Base-by-base conservation (phyloP, 2,113 vertebrate species). In the Chascanopsetta lugubris region DNA sequence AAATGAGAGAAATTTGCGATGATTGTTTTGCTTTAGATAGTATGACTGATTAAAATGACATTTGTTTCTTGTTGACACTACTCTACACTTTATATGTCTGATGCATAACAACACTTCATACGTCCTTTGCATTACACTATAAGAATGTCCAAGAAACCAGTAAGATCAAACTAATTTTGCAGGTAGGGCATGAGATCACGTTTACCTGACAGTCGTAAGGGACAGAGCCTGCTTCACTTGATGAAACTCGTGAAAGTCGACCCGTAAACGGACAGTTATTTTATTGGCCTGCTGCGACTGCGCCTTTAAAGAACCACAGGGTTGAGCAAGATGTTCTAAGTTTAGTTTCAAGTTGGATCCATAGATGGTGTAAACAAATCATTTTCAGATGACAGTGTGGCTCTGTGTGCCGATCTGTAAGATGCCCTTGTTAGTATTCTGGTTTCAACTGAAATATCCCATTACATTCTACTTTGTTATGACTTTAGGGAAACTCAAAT, bases 91-190 rank as follows among this genome's bases (percentile, higher is more conserved):
- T 10, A 50, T 9, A 50, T 2, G n/a, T 29, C 26, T 24, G 43
- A 60, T 30, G 46, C 47, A 34, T 72, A 62, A 87, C 80, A 64
- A 75, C 55, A 62, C 30, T 77, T 77, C 55, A 82, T 83, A 63
- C 77, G 57, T 72, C 38, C 56, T 71, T 62, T 81, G 75, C 77
- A 80, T 72, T 70, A 69, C 51, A 68, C 65, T 56, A 26, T 77
- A 77, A 75, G 61, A 59, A 66, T 3, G 4, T 48, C 40, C 21
- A 43, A 76, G 60, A 59, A 61, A 64, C 47, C 61, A 66, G 38
- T n/a, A 60, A 78, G 66, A 84, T 78, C 71, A 85, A 85, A 82
- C 73, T 82, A 72, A 59, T 32, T 6, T 24, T 40, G 67, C 47
- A 51, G 64, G 45, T 30, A 7, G 11, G 32, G 32, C 32, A 34